Base-by-base conservation (phyloP, 1,140 invertebrate species). In the Penaeus chinensis region DNA sequence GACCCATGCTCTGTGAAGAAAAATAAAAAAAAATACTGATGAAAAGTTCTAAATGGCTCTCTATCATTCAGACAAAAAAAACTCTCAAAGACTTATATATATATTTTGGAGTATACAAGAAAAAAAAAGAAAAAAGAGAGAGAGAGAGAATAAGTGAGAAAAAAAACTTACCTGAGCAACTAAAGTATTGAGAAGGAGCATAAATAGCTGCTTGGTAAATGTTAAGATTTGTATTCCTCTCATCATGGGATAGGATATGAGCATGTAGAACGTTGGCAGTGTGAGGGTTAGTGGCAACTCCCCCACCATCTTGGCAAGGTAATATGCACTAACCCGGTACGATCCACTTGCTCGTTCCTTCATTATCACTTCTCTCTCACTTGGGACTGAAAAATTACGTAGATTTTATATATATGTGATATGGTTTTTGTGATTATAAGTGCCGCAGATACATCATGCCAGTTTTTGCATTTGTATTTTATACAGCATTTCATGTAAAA, bases 301-400 rank as follows among this genome's bases (percentile, higher is more conserved):
- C 78, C 96, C 96, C 71, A 96, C 94, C 95, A 96, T 96, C 93
- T 97, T 97, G 77, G 96, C 96, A 90, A 96, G 91, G 92, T 97
- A 97, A 91, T 96, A 97, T 11, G 96, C 96, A 42, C 96, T 97
- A 61, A 97, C 92, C 78, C 96, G 93, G 91, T 97, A 97, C 62
- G 96, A 95, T 54, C 96, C 96, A 24, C 96, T 96, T 88, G 95
- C 93, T 84, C 96, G 92, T 92, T 97, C 96, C 92, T 97, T 97
- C 91, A 95, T 95, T 83, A 97, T 95, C 2, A 97, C 96, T 92
- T 96, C 95, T 91, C 95, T 93, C 92, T 97, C 96, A 63, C 95
- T 93, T 80, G 96, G 96, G 94, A 96, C 96, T 97, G 82, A 61
- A 22, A 85, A 18, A 24, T 20, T 10, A 65, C 0, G 11, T 74